phyloP scores from a whole-genome alignment of 2,113 vertebrate species.

The Polyodon spathula region DNA sequence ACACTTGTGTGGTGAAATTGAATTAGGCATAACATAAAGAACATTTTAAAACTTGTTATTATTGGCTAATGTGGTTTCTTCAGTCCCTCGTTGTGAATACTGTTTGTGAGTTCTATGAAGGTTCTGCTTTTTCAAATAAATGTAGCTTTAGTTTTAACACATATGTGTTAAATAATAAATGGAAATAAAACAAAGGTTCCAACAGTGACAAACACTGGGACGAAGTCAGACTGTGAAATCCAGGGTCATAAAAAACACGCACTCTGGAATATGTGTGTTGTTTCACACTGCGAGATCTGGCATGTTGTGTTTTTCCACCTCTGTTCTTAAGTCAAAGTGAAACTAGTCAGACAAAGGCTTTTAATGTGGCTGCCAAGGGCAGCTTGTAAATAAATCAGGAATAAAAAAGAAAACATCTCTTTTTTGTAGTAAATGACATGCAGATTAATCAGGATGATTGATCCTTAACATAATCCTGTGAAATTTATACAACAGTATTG shows the following conservation, averaged over 20 bases:
- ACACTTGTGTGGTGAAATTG: too few relatives aligned
- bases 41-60: too few relatives aligned
- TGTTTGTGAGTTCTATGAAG: not conserved
- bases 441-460: not conserved
- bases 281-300: conserved; percentile 6
- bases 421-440: not conserved
- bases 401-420: not conserved
- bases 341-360: not conserved
- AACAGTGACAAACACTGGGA: not conserved
- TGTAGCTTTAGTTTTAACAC: too few relatives aligned
- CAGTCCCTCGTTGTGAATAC: not conserved
- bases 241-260: not conserved
- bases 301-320: conserved; percentile 2
- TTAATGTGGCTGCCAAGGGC: conserved; percentile 2
- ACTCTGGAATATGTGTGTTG: not conserved
- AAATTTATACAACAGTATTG: too few relatives aligned
- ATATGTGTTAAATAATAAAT: not conserved
- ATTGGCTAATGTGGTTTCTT: not conserved
- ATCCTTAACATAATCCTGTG: too few relatives aligned
- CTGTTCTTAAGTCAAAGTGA: not conserved
- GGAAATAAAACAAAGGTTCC: conserved; percentile 6
- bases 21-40: too few relatives aligned
- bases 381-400: not conserved
- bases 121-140: not conserved
- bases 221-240: not conserved